Evolutionary conservation across 2,888 invertebrate species (phyloP).

Genomic region (Therioaphis trifolii): DNA sequence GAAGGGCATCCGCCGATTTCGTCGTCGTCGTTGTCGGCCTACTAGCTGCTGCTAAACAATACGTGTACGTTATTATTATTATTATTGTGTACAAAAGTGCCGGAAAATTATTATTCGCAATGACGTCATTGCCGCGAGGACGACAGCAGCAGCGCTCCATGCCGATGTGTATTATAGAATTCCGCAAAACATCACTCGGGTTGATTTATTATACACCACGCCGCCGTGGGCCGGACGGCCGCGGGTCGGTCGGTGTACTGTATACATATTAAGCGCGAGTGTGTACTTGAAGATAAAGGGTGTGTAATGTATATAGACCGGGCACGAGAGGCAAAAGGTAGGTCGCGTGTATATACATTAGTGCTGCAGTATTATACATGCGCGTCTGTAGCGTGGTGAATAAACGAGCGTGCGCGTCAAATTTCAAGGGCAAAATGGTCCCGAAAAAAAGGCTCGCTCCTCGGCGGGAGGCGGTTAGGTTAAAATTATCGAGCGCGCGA

Average conservation of each 20-base stretch:
- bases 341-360: background rate
- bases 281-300: background rate
- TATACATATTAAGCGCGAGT: background rate
- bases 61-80: no score
- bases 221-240: background rate
- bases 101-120: conserved; percentile 2
- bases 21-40: no score
- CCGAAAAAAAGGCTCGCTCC: background rate
- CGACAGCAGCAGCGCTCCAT: conserved; percentile 14
- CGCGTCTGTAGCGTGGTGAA: background rate
- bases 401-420: background rate
- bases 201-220: background rate
- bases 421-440: background rate
- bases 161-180: conserved; percentile 2
- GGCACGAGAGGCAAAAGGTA: background rate
- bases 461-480: no score
- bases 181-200: conserved; percentile 6
- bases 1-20: background rate
- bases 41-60: background rate
- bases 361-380: background rate
- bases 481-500: no score
- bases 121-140: conserved; percentile 15
- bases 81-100: background rate
- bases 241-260: background rate
- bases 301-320: no score